phyloP scores from a whole-genome alignment of 2,797 vertebrate genomes.

The Echiichthys vipera region DNA sequence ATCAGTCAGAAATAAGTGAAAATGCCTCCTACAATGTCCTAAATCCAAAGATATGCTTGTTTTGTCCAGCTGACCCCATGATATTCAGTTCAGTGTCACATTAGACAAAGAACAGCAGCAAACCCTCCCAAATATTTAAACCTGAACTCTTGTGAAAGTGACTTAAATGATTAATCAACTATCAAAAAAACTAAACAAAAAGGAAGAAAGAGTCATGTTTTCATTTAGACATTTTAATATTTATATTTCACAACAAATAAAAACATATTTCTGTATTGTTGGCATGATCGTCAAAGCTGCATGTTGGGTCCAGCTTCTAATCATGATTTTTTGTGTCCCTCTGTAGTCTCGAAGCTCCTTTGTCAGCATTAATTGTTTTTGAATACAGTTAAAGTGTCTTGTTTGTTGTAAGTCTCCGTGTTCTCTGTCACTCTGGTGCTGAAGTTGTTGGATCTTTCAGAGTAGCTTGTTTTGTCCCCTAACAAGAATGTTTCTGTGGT shows the following conservation, averaged over 20 bases:
- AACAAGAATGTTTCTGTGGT: constrained; percentile 61
- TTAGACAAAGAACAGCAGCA: not conserved
- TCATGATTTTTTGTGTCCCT: not conserved
- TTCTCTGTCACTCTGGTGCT: constrained; percentile 32
- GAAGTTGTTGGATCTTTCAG: constrained; percentile 28
- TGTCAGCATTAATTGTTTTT: constrained; percentile 23
- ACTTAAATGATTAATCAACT: not conserved
- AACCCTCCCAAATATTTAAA: not conserved
- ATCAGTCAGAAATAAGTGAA: not conserved
- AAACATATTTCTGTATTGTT: constrained; percentile 15
- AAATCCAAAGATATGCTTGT: not conserved
- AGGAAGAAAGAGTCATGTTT: not conserved
- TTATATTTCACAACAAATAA: constrained; percentile 7
- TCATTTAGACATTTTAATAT: constrained; percentile 7
- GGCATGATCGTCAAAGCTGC: constrained; percentile 5
- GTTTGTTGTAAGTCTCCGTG: constrained; percentile 24
- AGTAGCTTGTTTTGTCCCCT: constrained; percentile 38
- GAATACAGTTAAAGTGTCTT: constrained; percentile 21
- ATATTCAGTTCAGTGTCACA: not conserved
- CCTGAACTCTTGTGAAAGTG: not conserved
- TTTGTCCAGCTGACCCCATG: not conserved
- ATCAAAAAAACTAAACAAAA: not conserved
- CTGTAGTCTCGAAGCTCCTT: constrained; percentile 39
- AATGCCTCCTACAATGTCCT: not conserved
- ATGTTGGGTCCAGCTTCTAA: not conserved